Percentiles rank a stretch among this genome's conserved stretches.
These are phyloP conservation scores for Chironomus tepperi DNA, from an alignment of 1,140 invertebrate species.

Conservation along the genomic window DNA sequence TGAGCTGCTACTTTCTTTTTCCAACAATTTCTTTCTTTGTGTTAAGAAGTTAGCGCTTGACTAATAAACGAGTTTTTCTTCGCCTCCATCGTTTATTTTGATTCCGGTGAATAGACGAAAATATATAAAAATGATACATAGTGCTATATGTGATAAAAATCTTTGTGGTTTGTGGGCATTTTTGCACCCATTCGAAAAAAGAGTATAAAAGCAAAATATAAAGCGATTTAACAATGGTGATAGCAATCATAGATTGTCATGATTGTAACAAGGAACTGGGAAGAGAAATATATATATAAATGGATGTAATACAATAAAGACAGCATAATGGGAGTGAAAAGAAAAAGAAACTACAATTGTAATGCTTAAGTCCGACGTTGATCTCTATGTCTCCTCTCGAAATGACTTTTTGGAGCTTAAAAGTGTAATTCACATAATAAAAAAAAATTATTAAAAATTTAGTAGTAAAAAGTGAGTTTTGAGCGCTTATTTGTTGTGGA, in stretches of 20 bases:
- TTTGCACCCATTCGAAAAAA: conserved; percentile 15
- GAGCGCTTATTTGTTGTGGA: no score
- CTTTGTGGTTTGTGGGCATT: conserved; percentile 19
- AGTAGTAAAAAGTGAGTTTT: no score
- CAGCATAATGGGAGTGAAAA: background rate
- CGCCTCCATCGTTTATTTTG: background rate
- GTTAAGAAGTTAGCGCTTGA: conserved; percentile 6
- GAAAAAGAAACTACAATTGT: background rate
- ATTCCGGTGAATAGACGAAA: conserved; percentile 25
- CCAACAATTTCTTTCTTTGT: background rate
- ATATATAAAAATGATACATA: conserved; percentile 26
- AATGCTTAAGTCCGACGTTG: no score
- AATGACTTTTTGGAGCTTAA: background rate
- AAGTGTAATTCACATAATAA: no score
- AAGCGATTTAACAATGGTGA: conserved; percentile 6
- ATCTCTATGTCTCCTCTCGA: background rate
- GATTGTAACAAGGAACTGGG: conserved; percentile 26
- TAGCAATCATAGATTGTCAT: background rate
- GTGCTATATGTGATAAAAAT: background rate
- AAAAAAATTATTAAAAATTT: no score
- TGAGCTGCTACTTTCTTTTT: background rate
- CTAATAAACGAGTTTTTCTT: conserved; percentile 13
- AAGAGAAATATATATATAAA: background rate
- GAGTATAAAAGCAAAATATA: background rate
- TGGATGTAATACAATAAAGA: background rate